phyloP scores from a whole-genome alignment of 2,113 vertebrate genomes.

The Odocoileus virginianus region DNA sequence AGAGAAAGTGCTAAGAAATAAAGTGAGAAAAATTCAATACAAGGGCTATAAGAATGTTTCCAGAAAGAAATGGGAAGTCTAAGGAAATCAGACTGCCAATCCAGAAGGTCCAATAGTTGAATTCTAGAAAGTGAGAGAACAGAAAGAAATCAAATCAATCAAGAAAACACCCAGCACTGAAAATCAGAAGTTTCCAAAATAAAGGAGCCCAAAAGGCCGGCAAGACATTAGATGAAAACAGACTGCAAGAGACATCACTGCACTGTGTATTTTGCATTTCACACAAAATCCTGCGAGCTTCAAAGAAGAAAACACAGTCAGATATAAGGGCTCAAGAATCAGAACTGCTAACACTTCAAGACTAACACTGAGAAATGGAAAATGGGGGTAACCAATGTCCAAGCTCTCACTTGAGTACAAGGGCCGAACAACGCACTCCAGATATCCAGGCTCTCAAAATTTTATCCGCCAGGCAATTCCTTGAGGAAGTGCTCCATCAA shows the following conservation, averaged over 20 bases:
- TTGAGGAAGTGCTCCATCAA: not conserved
- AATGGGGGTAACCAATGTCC: not conserved
- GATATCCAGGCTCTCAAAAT: not conserved
- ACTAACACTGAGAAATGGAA: not conserved
- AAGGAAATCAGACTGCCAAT: not conserved
- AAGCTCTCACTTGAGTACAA: no score
- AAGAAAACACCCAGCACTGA: not conserved
- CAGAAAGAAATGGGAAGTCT: not conserved
- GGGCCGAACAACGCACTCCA: no score
- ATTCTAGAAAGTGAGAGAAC: not conserved
- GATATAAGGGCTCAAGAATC: not conserved
- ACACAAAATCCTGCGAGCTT: not conserved
- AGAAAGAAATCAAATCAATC: not conserved
- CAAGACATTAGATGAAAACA: not conserved
- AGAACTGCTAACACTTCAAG: not conserved
- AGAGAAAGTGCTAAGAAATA: not conserved
- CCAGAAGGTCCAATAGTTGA: not conserved
- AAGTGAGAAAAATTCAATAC: not conserved
- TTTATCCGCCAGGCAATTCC: not conserved
- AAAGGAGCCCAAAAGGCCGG: not conserved
- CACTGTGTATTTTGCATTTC: not conserved
- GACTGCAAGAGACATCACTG: not conserved
- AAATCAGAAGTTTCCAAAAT: not conserved
- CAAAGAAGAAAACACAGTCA: not conserved
- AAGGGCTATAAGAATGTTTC: not conserved